These are phyloP conservation scores for Parasteatoda tepidariorum DNA, from an alignment of 1,140 invertebrate genomes.

Conservation along the genomic window DNA sequence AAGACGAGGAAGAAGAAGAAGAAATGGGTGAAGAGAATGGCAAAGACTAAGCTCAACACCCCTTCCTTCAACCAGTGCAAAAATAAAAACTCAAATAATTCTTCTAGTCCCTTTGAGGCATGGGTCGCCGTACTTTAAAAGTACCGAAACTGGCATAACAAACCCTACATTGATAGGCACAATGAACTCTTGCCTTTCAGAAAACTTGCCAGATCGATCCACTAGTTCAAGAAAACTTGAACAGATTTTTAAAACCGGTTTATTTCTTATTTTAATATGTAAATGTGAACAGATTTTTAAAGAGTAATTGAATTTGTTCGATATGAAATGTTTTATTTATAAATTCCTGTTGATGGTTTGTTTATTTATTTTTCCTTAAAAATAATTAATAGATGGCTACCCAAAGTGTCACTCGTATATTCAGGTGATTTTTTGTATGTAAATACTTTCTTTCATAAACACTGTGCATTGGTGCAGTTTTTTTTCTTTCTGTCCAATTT, in stretches of 20 bases:
- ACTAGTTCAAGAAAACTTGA: not conserved
- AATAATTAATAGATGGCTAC: too few species aligned
- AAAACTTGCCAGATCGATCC: not conserved
- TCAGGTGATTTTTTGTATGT: too few species aligned
- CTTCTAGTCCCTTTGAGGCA: not conserved
- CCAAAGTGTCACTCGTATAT: too few species aligned
- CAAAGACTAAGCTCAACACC: not conserved
- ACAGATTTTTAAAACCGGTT: not conserved
- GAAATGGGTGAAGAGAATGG: not conserved
- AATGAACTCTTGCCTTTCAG: not conserved
- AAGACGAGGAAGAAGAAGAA: not conserved
- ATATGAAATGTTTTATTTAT: too few species aligned
- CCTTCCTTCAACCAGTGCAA: not conserved
- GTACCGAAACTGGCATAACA: not conserved
- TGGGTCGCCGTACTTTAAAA: not conserved
- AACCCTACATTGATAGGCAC: too few species aligned
- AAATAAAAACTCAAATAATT: not conserved
- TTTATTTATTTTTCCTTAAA: too few species aligned
- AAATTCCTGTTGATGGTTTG: too few species aligned
- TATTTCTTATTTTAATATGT: not conserved
- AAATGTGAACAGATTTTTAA: not conserved
- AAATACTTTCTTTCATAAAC: too few species aligned
- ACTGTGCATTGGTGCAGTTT: too few species aligned
- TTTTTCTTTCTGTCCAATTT: too few species aligned
- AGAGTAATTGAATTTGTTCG: not conserved